Evolutionary conservation across 1,140 invertebrate genomes (phyloP), one percentile per base, ranked within the genome.

Genomic region (Cyclargus thomasi): DNA sequence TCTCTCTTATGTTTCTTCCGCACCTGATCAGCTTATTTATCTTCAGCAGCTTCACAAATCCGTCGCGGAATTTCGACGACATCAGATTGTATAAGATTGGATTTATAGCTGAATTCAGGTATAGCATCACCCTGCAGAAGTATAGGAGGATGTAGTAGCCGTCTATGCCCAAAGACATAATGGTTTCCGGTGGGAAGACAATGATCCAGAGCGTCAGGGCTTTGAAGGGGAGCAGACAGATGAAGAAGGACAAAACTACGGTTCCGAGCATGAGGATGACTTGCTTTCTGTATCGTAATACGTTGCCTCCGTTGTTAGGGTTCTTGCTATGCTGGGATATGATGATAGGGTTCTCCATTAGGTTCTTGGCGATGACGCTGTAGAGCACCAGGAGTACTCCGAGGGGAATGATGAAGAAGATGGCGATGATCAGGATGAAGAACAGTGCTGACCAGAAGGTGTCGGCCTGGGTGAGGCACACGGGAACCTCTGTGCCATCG

Each of bases 41-140:
- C 65, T 73, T 86, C 29, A 94, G 91, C 57, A 95, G 76, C 63
- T 92, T 93, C 8, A 94, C 87, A 76, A 97, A 97, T 0, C 96
- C 96, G 17, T 94, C 94, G 11, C 97, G 92, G 88, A 97, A 98
- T 86, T 97, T 97, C 0, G 96, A 96, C n/a, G 96, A 97, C 95
- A 97, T 97, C 14, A 97, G 91, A 83, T 96, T 96, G 88, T 98
- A 97, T 16, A 97, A 91, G 73, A 97, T 96, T 3, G 97, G 97
- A 90, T 97, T 98, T 67, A 97, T 94, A 22, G 96, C 96, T 5
- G 96, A 97, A 82, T 97, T 97, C 18, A 97, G 92, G 88, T 97
- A 97, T 17, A 97, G 86, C 95, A 97, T 96, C 23, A 97, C 93
- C 62, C 96, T 93, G 76, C 94, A 95, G 86, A 97, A 95, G 86